Evolutionary conservation across 2,113 vertebrate genomes (phyloP).

Genomic region (Periophthalmodon schlosseri): DNA sequence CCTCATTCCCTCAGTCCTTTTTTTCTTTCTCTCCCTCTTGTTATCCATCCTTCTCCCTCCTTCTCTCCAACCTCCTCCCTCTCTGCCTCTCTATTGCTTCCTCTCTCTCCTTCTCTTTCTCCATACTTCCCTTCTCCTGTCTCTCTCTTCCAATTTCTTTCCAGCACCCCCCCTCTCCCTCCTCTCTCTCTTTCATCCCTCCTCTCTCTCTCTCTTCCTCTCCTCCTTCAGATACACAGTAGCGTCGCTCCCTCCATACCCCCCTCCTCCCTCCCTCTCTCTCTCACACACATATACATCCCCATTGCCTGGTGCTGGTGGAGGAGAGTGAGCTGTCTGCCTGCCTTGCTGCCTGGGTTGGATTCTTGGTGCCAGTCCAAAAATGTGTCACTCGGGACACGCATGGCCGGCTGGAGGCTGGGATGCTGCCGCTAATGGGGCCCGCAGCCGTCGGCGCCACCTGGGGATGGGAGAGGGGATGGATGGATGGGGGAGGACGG

Average conservation of each 20-base stretch:
- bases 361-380: conserved; percentile 81
- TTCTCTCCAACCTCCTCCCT: no score
- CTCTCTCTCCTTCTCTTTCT: not conserved
- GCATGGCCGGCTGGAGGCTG: conserved; percentile 83
- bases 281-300: conserved; percentile 29
- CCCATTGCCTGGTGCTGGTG: conserved; percentile 55
- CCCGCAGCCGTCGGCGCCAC: conserved; percentile 79
- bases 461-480: conserved; percentile 77
- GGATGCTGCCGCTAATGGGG: conserved; percentile 81
- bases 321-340: conserved; percentile 77
- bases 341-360: conserved; percentile 49
- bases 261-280: conserved; percentile 20
- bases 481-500: conserved; percentile 70
- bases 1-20: no score
- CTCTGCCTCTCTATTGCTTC: no score
- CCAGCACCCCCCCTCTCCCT: conserved; percentile 17
- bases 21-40: not conserved
- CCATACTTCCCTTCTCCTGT: conserved; percentile 9
- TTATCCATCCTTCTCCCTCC: no score
- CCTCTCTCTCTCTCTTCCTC: conserved; percentile 9
- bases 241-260: conserved; percentile 16
- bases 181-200: conserved; percentile 14
- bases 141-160: not conserved
- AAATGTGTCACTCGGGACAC: conserved; percentile 82
- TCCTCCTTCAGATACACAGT: no score